These are phyloP conservation scores for Cosmopolites sordidus DNA, from an alignment of 2,888 invertebrate genomes.

Conservation along the genomic window DNA sequence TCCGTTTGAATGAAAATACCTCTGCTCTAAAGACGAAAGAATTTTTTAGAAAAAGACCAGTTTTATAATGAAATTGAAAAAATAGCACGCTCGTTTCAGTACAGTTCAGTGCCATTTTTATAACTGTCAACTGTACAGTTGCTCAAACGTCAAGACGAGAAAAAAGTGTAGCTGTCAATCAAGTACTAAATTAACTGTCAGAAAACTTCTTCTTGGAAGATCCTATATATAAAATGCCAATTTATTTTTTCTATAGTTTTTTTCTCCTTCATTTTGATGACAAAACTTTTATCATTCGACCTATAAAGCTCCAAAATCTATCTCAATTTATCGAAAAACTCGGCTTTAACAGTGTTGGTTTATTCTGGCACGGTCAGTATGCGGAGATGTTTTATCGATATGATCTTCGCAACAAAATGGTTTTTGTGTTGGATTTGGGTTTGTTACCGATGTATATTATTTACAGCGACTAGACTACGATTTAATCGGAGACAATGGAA, in stretches of 20 bases:
- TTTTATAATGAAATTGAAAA: too few relatives aligned
- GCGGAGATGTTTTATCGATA: conserved; percentile 11
- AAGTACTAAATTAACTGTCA: too few relatives aligned
- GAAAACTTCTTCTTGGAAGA: too few relatives aligned
- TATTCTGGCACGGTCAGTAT: conserved; percentile 14
- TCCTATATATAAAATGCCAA: too few relatives aligned
- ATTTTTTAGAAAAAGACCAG: too few relatives aligned
- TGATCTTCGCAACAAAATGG: conserved; percentile 10
- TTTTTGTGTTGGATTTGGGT: conserved; percentile 18
- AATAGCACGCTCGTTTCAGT: too few relatives aligned
- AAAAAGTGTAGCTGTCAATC: too few relatives aligned
- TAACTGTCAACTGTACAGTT: too few relatives aligned
- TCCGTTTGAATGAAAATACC: too few relatives aligned
- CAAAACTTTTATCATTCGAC: conserved; percentile 1
- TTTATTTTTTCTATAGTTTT: neutral
- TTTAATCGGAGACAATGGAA: conserved; percentile 3
- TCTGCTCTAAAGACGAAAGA: too few relatives aligned
- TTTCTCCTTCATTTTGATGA: neutral
- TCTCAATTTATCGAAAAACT: conserved; percentile 21
- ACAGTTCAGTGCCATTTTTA: too few relatives aligned
- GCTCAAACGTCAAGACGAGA: too few relatives aligned
- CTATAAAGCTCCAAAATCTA: conserved; percentile 18
- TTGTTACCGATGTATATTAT: conserved; percentile 13
- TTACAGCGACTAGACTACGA: conserved; percentile 8
- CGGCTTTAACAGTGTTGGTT: conserved; percentile 11